Conservation (phyloP, 2,797 vertebrate genomes). For the Thripadectes ignobilis region DNA sequence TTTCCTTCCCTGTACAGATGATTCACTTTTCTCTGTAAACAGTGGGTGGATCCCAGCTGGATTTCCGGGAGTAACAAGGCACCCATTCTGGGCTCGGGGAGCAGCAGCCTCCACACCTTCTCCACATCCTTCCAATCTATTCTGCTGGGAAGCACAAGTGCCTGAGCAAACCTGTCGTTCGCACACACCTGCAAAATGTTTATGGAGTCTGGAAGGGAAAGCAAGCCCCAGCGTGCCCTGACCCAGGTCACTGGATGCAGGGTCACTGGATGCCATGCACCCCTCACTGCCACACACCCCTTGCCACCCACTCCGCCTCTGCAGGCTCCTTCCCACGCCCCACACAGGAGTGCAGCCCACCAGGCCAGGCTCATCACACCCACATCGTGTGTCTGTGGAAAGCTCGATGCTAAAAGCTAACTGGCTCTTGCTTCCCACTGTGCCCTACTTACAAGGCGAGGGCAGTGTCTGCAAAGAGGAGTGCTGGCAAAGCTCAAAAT, state of each 20-base stretch:
- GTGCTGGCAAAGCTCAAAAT: not conserved
- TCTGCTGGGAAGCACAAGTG: not conserved
- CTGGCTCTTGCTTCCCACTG: not conserved
- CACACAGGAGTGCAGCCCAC: not conserved
- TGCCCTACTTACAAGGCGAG: not conserved
- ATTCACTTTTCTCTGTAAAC: constrained; percentile 50
- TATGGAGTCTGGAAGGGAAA: not conserved
- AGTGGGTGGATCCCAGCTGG: constrained; percentile 36
- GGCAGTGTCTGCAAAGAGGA: not conserved
- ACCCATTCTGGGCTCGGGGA: not conserved
- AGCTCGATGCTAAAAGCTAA: not conserved
- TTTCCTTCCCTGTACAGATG: constrained; percentile 22
- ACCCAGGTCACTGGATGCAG: accelerated
- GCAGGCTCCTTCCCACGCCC: not conserved
- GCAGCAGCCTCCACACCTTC: accelerated
- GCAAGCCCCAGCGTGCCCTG: accelerated
- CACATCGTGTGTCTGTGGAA: accelerated
- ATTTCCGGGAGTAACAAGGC: not conserved
- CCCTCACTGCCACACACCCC: accelerated
- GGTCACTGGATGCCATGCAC: accelerated
- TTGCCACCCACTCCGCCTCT: not conserved
- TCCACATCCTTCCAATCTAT: not conserved
- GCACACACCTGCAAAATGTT: accelerated
- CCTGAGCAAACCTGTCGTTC: not conserved
- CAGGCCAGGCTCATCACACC: accelerated